Conservation (phyloP, 2,888 invertebrate species). For the Spilosoma lubricipeda region DNA sequence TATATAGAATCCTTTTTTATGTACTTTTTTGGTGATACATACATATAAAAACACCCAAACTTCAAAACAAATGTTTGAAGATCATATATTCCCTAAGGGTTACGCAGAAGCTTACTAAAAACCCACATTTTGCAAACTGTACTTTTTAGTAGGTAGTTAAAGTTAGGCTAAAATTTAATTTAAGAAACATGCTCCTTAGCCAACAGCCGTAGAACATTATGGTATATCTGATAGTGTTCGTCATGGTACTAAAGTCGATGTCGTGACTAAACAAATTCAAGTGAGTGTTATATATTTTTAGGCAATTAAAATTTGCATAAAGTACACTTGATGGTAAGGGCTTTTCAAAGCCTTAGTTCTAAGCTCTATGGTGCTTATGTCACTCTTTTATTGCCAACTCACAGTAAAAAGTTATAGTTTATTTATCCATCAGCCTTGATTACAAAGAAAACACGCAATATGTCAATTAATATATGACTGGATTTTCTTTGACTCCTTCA, state of each 20-base stretch:
- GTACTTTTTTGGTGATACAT: no score
- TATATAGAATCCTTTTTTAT: no score
- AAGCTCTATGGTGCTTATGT: not conserved
- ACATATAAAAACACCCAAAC: no score
- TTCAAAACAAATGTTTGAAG: no score
- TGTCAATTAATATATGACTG: not conserved
- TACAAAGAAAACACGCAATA: not conserved
- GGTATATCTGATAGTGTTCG: not conserved
- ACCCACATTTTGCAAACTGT: no score
- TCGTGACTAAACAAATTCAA: not conserved
- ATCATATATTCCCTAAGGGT: no score
- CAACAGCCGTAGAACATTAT: not conserved
- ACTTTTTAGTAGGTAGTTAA: no score
- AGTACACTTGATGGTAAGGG: not conserved
- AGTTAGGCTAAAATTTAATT: no score
- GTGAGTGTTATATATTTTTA: not conserved
- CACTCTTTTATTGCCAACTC: not conserved
- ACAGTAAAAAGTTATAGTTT: not conserved
- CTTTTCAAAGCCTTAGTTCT: not conserved
- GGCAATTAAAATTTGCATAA: not conserved
- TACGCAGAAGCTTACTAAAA: no score
- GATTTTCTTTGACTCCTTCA: not conserved
- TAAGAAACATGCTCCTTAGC: no score
- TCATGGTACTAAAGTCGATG: not conserved
- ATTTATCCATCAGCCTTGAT: not conserved